Evolutionary conservation across 37 sponge, comb jelly and placozoan species (phyloP).

Genomic region (Diacarnus erythraeanus): DNA sequence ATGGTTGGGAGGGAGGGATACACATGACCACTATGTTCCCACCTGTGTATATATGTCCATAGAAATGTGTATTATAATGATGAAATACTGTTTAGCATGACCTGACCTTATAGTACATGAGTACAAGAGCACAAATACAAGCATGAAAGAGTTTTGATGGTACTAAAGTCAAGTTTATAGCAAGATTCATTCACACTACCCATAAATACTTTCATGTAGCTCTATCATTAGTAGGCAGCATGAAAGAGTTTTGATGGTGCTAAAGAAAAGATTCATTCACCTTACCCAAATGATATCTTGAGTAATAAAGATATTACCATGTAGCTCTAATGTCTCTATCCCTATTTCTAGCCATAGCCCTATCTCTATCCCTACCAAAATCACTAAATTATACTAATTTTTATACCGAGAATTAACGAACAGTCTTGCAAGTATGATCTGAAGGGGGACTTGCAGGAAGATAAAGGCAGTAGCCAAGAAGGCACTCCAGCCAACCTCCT

Average conservation of each 20-base stretch:
- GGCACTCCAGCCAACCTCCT: conserved; percentile 43
- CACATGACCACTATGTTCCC: too few relatives aligned
- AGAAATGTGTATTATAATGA: too few relatives aligned
- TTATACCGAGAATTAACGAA: conserved; percentile 37
- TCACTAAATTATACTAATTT: not conserved
- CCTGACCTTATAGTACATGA: too few relatives aligned
- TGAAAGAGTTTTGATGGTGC: not conserved
- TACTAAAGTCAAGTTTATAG: too few relatives aligned
- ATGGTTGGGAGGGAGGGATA: too few relatives aligned
- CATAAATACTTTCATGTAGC: not conserved
- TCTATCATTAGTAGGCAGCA: not conserved
- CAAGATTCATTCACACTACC: too few relatives aligned
- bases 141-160: too few relatives aligned
- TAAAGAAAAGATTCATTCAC: not conserved
- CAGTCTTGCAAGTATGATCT: conserved; percentile 31
- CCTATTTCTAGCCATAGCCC: not conserved
- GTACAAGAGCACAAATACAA: too few relatives aligned
- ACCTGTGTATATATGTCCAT: too few relatives aligned
- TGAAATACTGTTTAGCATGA: too few relatives aligned
- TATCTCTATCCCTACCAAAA: not conserved
- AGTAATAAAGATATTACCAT: too few relatives aligned
- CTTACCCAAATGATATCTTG: not conserved
- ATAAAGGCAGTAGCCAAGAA: conserved; percentile 47
- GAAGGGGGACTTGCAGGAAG: conserved; percentile 47
- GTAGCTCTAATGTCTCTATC: not conserved